Conservation (phyloP, 2,797 vertebrate species). For the Nasua narica region DNA sequence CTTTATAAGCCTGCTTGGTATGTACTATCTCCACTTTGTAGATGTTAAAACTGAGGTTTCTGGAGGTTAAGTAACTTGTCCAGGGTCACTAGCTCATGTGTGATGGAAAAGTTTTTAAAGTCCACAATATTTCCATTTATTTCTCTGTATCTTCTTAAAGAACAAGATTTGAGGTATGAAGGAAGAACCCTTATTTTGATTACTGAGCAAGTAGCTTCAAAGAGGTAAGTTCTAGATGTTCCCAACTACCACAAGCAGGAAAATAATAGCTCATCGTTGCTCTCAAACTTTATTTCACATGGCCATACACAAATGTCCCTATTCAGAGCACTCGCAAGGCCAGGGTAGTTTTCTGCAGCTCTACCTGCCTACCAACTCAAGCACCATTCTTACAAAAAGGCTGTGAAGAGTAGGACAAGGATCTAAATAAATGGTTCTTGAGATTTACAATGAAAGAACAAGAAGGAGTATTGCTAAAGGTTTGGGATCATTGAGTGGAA, state of each 20-base stretch:
- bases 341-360: background rate
- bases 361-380: background rate
- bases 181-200: background rate
- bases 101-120: background rate
- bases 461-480: background rate
- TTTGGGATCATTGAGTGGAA: background rate
- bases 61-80: background rate
- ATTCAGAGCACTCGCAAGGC: background rate
- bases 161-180: background rate
- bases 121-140: background rate
- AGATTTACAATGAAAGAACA: background rate
- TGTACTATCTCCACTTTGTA: background rate
- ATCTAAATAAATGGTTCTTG: background rate
- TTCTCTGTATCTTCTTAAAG: background rate
- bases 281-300: background rate
- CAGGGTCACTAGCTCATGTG: background rate
- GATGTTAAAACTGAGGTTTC: background rate
- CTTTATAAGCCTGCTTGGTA: background rate
- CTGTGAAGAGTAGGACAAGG: background rate
- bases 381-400: background rate
- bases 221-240: background rate
- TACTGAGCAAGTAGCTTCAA: background rate
- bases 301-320: background rate
- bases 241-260: background rate
- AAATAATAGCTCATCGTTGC: background rate